These are phyloP conservation scores for Tringa solitaria DNA, from an alignment of 2,113 vertebrate genomes.

Conservation along the genomic window DNA sequence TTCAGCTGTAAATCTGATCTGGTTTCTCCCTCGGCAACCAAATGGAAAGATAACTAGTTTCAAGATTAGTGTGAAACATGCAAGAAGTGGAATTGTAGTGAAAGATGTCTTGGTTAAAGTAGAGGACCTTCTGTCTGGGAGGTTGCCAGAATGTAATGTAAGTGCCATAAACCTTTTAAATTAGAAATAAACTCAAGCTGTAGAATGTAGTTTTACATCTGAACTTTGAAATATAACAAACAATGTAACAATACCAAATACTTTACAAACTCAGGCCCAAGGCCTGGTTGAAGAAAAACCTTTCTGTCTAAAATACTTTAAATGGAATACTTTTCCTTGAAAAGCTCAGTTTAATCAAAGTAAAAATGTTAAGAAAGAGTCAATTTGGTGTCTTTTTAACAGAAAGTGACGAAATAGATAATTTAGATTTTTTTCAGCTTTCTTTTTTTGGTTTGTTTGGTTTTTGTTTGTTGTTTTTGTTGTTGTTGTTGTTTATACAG, in stretches of 20 bases:
- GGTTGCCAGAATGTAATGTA: conserved; percentile 93
- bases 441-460: not conserved
- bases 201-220: not conserved
- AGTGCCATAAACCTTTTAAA: conserved; percentile 42
- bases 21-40: conserved; percentile 92
- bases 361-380: not conserved
- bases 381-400: not conserved
- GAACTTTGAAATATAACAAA: not conserved
- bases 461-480: not conserved
- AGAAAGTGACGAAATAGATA: not conserved
- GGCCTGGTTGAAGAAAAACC: not conserved
- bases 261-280: not conserved
- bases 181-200: not conserved
- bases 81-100: conserved; percentile 84
- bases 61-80: conserved; percentile 92
- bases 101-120: conserved; percentile 87
- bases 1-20: conserved; percentile 87
- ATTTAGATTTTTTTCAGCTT: not conserved
- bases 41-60: conserved; percentile 97
- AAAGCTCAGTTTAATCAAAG: not conserved
- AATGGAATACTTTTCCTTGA: not conserved
- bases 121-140: conserved; percentile 87
- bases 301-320: not conserved
- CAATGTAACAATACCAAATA: not conserved
- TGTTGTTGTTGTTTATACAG: not conserved